These are phyloP conservation scores for Neoniphon sammara DNA, from an alignment of 2,797 vertebrate species.

Conservation along the genomic window DNA sequence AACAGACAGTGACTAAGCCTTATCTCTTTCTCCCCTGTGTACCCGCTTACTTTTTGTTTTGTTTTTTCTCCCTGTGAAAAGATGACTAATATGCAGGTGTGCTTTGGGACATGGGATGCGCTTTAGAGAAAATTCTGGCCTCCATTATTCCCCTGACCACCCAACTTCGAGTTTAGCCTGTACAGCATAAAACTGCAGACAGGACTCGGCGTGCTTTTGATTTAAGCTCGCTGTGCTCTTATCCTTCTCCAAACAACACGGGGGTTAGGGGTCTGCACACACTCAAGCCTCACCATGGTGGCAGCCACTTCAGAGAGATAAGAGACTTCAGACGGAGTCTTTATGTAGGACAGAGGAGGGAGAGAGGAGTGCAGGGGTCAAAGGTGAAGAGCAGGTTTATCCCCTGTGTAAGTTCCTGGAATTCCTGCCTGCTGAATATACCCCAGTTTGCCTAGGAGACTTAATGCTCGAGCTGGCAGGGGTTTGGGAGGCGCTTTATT, in stretches of 20 bases:
- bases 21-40: slow-evolving; percentile 13
- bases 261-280: background rate
- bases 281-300: background rate
- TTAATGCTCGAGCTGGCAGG: slow-evolving; percentile 6
- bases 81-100: slow-evolving; percentile 32
- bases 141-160: background rate
- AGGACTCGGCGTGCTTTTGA: slow-evolving; percentile 13
- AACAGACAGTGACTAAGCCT: slow-evolving; percentile 39
- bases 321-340: slow-evolving; percentile 12
- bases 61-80: slow-evolving; percentile 28
- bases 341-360: slow-evolving; percentile 44
- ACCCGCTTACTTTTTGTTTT: slow-evolving; percentile 11
- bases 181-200: slow-evolving; percentile 46
- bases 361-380: slow-evolving; percentile 32
- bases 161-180: slow-evolving; percentile 25
- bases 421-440: slow-evolving; percentile 40
- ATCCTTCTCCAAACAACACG: slow-evolving; percentile 35
- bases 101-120: background rate
- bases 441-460: background rate
- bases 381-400: slow-evolving; percentile 50
- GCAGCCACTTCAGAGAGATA: slow-evolving; percentile 28
- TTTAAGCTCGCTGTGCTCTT: slow-evolving; percentile 19
- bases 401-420: slow-evolving; percentile 36
- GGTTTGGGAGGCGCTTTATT: slow-evolving; percentile 44
- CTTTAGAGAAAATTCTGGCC: slow-evolving; percentile 14